Evolutionary conservation across 2,888 invertebrate species (phyloP), one percentile per base, ranked within the genome.

Genomic region (Eumerus sabulonum): DNA sequence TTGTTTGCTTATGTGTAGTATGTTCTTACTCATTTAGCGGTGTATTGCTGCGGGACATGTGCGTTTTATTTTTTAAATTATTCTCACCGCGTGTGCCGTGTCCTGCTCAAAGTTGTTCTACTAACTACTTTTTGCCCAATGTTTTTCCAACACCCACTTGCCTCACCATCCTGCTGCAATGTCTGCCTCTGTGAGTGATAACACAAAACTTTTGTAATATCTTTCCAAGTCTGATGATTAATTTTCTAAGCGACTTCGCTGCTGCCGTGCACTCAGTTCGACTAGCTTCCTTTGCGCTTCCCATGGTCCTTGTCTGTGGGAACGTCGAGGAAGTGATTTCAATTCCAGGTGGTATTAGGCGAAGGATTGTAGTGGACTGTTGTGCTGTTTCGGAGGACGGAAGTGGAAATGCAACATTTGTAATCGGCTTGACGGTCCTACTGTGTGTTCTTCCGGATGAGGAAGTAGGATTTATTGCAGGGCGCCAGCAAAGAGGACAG

Each of bases 121-220:
- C 7, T 27, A 27, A n/a, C n/a, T n/a, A n/a, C n/a, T n/a, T 7
- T 27, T 27, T 27, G 3, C 3, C 7, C n/a, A 19, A 16, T 62
- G 63, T 11, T n/a, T 9, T 27, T 7, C 7, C 27, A 27, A 27
- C 27, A 27, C 27, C 27, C 27, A 27, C 27, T 27, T n/a, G n/a
- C 27, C 27, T 16, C 14, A 9, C 13, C 12, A 9, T 14, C 14
- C 16, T 18, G 40, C 36, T 18, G 18, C 54, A 45, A 11, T 14
- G 16, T 14, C 18, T n/a, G 36, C 36, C 53, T 19, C 62, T 27
- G 36, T 44, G 35, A 71, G 40, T 60, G 63, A 63, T 71, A 57
- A 45, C 44, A 56, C 14, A 51, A 64, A 72, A 72, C 51, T 72
- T 72, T 72, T 72, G 64, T 57, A 72, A 72, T 72, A 64, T 64